Evolutionary conservation across 2,797 vertebrate genomes (phyloP), one percentile per base, ranked within the genome.

Genomic region (Poecilia gillii): DNA sequence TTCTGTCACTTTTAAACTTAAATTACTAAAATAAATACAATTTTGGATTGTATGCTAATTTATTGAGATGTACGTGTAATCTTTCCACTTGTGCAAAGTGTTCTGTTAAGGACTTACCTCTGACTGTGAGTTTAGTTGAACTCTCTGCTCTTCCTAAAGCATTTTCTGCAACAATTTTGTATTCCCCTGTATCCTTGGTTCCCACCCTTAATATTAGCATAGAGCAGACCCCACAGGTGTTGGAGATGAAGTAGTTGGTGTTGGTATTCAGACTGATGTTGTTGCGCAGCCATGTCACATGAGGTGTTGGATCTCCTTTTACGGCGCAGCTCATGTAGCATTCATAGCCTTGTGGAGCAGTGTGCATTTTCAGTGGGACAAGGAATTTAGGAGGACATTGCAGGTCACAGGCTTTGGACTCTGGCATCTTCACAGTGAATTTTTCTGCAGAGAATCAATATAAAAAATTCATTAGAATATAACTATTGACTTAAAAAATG

Each of bases 281-380:
- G 81, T 98, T 90, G 76, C 95, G 96, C 86, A 97, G 97, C 98
- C 98, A 99, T 5, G 95, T 97, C 83, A 99, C 81, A 1, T 93
- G 96, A 0, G 98, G 98, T 0, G 77, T 75, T 0, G 98, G 98
- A 0, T 95, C 89, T 7, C 97, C 98, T 57, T 91, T 96, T 12
- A 99, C 87, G 0, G 98, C 97, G 2, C 98, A 99, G 92, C 92
- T 99, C 97, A 99, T 99, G 84, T 88, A 96, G 81, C 98, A 98
- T 77, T 98, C 96, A 0, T 96, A 98, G n/a, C 98, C 97, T 0
- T 92, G 88, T 0, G 96, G 97, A 84, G 98, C 96, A 14, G 95
- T 90, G 28, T 98, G 98, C 20, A 93, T 75, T 91, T 97, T 97
- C 74, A 99, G 80, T 0, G 95, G 94, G n/a, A 97, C 96, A 0